A percentile compares a stretch with the other conserved stretches of the same genome.
phyloP scores from a whole-genome alignment of 1,140 invertebrate genomes.

The Onthophagus taurus region DNA sequence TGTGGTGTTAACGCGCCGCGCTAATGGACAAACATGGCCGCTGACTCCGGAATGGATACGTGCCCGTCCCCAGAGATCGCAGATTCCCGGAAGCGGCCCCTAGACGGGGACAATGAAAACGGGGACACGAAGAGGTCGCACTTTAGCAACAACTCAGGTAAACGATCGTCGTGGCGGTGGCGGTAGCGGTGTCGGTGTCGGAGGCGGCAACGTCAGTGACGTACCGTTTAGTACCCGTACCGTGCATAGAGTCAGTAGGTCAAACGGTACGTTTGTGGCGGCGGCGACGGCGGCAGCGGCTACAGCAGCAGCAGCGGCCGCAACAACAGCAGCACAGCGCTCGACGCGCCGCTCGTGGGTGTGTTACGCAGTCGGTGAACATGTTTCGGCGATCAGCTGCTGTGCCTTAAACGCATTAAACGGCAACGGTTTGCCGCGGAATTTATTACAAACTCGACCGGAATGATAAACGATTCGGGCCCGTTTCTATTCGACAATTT shows the following conservation, averaged over 20 bases:
- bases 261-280: constrained; percentile 3
- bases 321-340: constrained; percentile 5
- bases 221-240: constrained; percentile 3
- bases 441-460: no score
- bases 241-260: constrained; percentile 11
- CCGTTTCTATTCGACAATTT: constrained; percentile 28
- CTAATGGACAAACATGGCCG: constrained; percentile 69
- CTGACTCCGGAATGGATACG: constrained; percentile 72
- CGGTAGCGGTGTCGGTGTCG: not conserved
- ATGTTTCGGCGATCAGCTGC: constrained; percentile 2
- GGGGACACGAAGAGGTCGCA: constrained; percentile 80
- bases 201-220: constrained; percentile 4
- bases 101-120: constrained; percentile 77
- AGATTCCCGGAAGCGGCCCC: constrained; percentile 75
- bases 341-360: constrained; percentile 14
- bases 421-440: no score
- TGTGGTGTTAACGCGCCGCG: no score
- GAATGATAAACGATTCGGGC: constrained; percentile 28
- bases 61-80: constrained; percentile 71
- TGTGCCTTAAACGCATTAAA: no score
- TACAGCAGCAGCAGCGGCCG: constrained; percentile 10
- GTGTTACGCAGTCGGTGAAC: constrained; percentile 3
- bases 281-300: constrained; percentile 6
- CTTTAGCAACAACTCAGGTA: constrained; percentile 66
- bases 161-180: constrained; percentile 18